Conservation (phyloP, 2,113 vertebrate genomes). For the Psittacula cyanocephala region DNA sequence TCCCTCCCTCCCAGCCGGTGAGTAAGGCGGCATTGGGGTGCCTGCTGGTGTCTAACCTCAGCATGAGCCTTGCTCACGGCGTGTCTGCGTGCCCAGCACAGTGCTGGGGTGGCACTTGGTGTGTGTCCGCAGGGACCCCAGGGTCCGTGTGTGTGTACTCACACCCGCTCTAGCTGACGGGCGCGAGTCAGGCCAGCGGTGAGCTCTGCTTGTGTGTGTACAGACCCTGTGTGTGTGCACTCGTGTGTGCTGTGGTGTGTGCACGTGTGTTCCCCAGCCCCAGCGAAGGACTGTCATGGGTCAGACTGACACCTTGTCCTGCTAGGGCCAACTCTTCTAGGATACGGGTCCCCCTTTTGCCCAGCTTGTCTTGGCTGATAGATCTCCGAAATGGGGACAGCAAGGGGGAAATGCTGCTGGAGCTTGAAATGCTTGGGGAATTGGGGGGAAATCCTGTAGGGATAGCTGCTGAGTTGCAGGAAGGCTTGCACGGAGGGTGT, state of each 20-base stretch:
- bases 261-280: not conserved
- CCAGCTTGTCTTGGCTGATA: not conserved
- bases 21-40: slow-evolving; percentile 36
- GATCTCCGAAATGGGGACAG: not conserved
- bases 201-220: not conserved
- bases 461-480: not conserved
- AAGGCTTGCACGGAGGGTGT: not conserved
- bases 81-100: slow-evolving; percentile 9
- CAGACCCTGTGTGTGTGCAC: not conserved
- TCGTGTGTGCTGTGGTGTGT: not conserved
- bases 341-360: accelerated
- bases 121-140: not conserved
- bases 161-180: not conserved
- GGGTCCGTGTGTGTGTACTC: not conserved
- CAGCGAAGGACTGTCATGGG: not conserved
- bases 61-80: slow-evolving; percentile 35
- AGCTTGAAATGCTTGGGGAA: not conserved
- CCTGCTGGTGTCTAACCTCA: slow-evolving; percentile 33
- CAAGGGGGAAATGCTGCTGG: not conserved
- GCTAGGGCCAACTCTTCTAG: accelerated
- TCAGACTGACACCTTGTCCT: not conserved
- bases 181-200: accelerated
- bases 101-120: not conserved
- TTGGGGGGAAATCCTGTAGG: not conserved
- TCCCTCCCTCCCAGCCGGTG: slow-evolving; percentile 53